phyloP scores from a whole-genome alignment of 2,888 invertebrate genomes.

The Campoplex capitator region DNA sequence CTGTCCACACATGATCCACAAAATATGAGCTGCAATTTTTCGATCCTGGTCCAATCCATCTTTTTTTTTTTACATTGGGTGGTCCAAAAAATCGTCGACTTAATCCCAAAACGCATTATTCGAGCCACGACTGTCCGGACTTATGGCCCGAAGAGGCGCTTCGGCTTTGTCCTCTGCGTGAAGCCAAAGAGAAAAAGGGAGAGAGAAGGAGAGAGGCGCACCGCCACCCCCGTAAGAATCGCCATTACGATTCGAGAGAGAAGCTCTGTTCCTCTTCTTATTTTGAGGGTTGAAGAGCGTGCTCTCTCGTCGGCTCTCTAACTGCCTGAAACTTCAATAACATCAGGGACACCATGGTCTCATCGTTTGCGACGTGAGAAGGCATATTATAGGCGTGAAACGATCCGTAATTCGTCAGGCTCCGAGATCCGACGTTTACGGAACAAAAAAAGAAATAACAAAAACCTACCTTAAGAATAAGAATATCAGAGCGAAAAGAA shows the following conservation, averaged over 20 bases:
- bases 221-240: slow-evolving; percentile 65
- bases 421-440: slow-evolving; percentile 60
- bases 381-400: slow-evolving; percentile 84
- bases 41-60: slow-evolving; percentile 19
- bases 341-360: slow-evolving; percentile 46
- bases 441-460: slow-evolving; percentile 27
- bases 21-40: not conserved
- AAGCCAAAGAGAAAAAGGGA: slow-evolving; percentile 10
- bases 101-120: slow-evolving; percentile 83
- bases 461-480: slow-evolving; percentile 33
- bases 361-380: slow-evolving; percentile 79
- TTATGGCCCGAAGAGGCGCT: slow-evolving; percentile 73
- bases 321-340: slow-evolving; percentile 49
- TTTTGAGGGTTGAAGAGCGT: slow-evolving; percentile 66
- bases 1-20: slow-evolving; percentile 24
- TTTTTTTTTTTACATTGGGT: slow-evolving; percentile 54
- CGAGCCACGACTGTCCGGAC: slow-evolving; percentile 82
- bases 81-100: slow-evolving; percentile 68
- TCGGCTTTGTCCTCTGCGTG: slow-evolving; percentile 76
- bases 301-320: slow-evolving; percentile 18
- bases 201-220: slow-evolving; percentile 62
- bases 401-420: slow-evolving; percentile 84
- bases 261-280: slow-evolving; percentile 77
- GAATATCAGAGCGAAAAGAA: slow-evolving; percentile 25
- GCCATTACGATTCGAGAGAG: slow-evolving; percentile 70